Conservation (phyloP, 2,797 vertebrate genomes). For the Sphenopsis melanotis region DNA sequence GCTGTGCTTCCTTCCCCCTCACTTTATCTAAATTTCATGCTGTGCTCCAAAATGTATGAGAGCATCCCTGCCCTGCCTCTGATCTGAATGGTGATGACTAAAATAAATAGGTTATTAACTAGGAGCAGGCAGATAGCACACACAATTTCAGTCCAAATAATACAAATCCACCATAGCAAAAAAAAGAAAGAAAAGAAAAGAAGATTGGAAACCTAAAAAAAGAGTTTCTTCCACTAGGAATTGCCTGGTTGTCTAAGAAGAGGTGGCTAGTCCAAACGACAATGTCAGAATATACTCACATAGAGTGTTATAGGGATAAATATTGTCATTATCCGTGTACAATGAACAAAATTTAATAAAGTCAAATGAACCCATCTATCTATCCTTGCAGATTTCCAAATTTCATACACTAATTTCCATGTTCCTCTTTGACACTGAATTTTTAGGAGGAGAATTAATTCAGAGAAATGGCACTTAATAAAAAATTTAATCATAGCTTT, state of each 20-base stretch:
- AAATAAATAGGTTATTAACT: background rate
- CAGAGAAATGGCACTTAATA: constrained; percentile 22
- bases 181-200: background rate
- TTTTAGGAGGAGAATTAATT: constrained; percentile 36
- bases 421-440: constrained; percentile 6
- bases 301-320: background rate
- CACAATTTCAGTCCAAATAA: background rate
- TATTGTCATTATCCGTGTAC: background rate
- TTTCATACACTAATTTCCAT: constrained; percentile 8
- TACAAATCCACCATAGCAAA: background rate
- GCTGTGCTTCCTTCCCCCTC: background rate
- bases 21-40: background rate
- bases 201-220: background rate
- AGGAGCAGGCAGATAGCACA: background rate
- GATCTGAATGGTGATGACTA: background rate
- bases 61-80: background rate
- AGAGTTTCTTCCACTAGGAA: background rate
- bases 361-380: background rate
- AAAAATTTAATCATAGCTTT: constrained; percentile 46
- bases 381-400: constrained; percentile 14
- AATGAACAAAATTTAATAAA: constrained; percentile 20
- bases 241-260: background rate
- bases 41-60: background rate
- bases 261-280: background rate
- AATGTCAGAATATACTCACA: background rate